Evolutionary conservation across 2,113 vertebrate species (phyloP), one percentile per base, ranked within the genome.

Genomic region (Hyla sarda): DNA sequence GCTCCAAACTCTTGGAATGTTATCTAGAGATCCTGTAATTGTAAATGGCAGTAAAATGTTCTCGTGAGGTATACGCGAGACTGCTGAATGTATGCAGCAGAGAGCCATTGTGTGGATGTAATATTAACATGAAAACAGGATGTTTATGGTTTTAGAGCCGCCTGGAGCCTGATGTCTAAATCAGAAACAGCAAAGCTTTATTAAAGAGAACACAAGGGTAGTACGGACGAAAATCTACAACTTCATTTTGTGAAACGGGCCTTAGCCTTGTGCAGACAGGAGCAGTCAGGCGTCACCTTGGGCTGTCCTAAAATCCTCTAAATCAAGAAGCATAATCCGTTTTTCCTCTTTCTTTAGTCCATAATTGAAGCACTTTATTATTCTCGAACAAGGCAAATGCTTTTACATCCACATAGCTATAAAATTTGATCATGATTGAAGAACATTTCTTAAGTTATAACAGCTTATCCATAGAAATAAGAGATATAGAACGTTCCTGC

Each of bases 1-100:
- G 19, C 72, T 73, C 30, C 54, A 72, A 37, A 28, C 28, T 11
- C 58, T n/a, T 30, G 37, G 54, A 75, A 84, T 76, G 83, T 84
- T 65, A 84, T 84, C 83, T 62, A 50, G 37, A 76, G 11, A 65
- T 84, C 72, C 60, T 47, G 73, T 65, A 84, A 84, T 30, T 75
- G 34, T 62, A 76, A 62, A 28, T 34, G 8, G 17, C 71, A n/a
- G 52, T 84, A 47, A 47, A 75, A 76, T 32, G 54, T 76, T 72
- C 23, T 84, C 75, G 48, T 25, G 67, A 48, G 73, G 58, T n/a
- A 67, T 12, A n/a, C 17, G 69, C n/a, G 17, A 65, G 58, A 56
- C 28, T 2, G 21, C 73, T 32, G n/a, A 32, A 67, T 67, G 58
- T n/a, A 8, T 19, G 1, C 47, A 67, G 41, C 58, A 50, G 10